Evolutionary conservation across 2,113 vertebrate species (phyloP).

Genomic region (Nestor notabilis): DNA sequence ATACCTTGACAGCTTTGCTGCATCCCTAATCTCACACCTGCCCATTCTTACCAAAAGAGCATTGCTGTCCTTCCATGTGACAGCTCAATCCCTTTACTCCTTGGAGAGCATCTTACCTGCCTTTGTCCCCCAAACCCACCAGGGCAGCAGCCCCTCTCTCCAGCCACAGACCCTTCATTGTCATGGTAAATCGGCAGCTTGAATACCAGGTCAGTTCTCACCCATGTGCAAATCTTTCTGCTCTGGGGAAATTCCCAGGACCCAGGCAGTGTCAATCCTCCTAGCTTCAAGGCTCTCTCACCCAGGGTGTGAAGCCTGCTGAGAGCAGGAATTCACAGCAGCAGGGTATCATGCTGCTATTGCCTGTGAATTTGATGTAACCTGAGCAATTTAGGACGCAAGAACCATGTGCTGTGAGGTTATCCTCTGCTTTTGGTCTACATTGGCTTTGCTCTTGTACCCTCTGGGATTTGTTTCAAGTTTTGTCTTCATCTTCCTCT

Average conservation of each 20-base stretch:
- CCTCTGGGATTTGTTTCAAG: neutral
- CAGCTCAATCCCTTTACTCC: rapidly evolving
- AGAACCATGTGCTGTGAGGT: neutral
- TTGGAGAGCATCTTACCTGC: neutral
- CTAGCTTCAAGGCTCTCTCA: neutral
- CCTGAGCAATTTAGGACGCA: rapidly evolving
- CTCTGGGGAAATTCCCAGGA: neutral
- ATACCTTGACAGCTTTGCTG: neutral
- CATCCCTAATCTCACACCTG: neutral
- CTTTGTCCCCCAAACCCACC: neutral
- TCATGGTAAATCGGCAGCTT: neutral
- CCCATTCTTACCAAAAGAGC: neutral
- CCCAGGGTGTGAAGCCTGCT: neutral
- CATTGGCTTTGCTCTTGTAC: neutral
- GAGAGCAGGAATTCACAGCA: neutral
- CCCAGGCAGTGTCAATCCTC: neutral
- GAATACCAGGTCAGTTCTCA: neutral
- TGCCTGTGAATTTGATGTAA: neutral
- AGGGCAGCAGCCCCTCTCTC: neutral
- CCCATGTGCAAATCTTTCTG: neutral
- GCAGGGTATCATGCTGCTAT: neutral
- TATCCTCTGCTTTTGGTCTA: neutral
- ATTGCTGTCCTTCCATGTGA: rapidly evolving
- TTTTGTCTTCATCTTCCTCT: neutral
- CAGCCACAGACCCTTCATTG: neutral